Percentiles rank a stretch among this genome's conserved stretches.
These are phyloP conservation scores for Euphonia xanthogaster DNA, from an alignment of 2,797 vertebrate species.

Conservation along the genomic window DNA sequence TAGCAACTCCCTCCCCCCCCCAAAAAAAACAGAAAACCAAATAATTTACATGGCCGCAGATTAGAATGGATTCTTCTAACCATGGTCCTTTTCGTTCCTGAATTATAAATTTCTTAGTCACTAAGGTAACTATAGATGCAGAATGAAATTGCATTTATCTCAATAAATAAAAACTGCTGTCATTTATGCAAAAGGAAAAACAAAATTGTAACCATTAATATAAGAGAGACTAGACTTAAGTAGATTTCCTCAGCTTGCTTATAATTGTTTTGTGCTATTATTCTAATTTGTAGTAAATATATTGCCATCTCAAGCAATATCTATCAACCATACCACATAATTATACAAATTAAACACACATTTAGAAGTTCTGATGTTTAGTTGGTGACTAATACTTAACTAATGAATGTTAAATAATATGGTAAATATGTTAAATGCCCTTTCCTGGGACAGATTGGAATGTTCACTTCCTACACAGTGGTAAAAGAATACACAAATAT, in stretches of 20 bases:
- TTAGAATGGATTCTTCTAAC: not conserved
- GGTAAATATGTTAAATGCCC: not conserved
- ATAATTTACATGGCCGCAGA: not conserved
- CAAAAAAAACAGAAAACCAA: not conserved
- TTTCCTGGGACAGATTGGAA: not conserved
- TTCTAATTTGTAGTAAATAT: not conserved
- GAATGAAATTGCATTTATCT: not conserved
- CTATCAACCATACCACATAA: not conserved
- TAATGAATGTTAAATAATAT: not conserved
- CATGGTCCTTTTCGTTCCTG: not conserved
- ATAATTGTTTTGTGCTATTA: not conserved
- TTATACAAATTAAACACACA: not conserved
- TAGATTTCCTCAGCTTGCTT: not conserved
- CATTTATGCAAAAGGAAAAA: not conserved
- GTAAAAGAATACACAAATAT: not conserved
- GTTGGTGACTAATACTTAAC: not conserved
- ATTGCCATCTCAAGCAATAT: not conserved
- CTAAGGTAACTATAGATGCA: not conserved
- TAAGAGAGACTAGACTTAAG: not conserved
- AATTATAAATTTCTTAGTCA: not conserved
- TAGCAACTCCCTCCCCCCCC: fast-evolving
- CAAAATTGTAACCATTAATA: not conserved
- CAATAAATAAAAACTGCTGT: not conserved
- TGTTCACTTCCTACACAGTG: not conserved
- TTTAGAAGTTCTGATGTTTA: not conserved